Conservation (phyloP, 2,797 vertebrate genomes). For the Xenentodon cancila region DNA sequence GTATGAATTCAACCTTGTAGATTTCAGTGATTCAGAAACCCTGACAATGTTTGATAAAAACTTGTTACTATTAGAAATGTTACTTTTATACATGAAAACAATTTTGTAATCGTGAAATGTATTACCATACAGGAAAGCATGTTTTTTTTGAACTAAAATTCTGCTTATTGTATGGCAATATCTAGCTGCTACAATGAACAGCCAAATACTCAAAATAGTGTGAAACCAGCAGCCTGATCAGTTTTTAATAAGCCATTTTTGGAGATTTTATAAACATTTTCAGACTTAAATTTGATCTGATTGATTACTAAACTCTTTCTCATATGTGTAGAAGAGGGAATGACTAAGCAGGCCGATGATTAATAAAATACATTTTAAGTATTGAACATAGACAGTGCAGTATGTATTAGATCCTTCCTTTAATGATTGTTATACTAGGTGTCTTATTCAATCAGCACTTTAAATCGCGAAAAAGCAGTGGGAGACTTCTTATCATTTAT, state of each 20-base stretch:
- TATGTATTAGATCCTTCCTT: background rate
- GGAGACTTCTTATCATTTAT: slow-evolving; percentile 3
- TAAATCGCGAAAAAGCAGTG: background rate
- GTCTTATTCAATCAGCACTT: background rate
- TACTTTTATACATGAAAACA: too few species aligned
- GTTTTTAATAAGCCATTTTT: background rate
- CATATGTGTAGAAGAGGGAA: slow-evolving; percentile 5
- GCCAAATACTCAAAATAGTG: too few species aligned
- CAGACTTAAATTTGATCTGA: background rate
- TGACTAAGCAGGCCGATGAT: slow-evolving; percentile 7
- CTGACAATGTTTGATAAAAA: background rate
- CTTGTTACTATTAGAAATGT: too few species aligned
- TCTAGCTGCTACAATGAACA: too few species aligned
- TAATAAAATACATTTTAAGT: slow-evolving; percentile 22
- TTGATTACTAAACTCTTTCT: slow-evolving; percentile 18
- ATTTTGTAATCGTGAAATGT: too few species aligned
- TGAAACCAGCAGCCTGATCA: too few species aligned
- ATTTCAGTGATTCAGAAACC: slow-evolving; percentile 14
- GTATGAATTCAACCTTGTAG: slow-evolving; percentile 12
- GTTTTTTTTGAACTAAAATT: too few species aligned
- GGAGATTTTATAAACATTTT: background rate
- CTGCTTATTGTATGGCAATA: too few species aligned
- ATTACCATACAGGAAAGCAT: too few species aligned
- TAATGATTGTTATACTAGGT: too few species aligned
- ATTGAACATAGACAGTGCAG: background rate